Percentiles rank a stretch among this genome's conserved stretches.
phyloP scores from a whole-genome alignment of 2,797 vertebrate genomes.

The Leptoclinus maculatus region DNA sequence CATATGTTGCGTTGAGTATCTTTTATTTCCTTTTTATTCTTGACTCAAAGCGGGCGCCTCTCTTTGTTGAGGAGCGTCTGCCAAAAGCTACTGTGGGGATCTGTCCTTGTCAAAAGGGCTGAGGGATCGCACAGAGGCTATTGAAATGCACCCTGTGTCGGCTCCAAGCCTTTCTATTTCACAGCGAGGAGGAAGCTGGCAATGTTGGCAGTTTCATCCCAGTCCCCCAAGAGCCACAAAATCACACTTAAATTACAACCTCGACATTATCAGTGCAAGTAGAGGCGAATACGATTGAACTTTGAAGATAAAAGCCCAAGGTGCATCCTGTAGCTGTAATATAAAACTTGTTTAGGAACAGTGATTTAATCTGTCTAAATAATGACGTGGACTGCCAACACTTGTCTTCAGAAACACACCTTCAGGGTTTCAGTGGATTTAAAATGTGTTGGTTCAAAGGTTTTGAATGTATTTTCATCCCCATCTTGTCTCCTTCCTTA shows the following conservation, averaged over 20 bases:
- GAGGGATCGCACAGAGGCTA: constrained; percentile 49
- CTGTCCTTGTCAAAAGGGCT: constrained; percentile 47
- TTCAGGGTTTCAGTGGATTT: constrained; percentile 21
- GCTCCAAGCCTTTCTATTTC: constrained; percentile 15
- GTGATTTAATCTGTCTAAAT: constrained; percentile 43
- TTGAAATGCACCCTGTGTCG: constrained; percentile 54
- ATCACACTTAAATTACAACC: constrained; percentile 55
- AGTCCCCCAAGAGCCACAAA: constrained; percentile 43
- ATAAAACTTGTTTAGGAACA: constrained; percentile 26
- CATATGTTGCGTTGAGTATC: not conserved
- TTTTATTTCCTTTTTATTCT: constrained; percentile 31
- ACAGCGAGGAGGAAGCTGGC: constrained; percentile 34
- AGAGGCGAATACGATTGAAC: constrained; percentile 22
- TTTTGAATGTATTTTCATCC: constrained; percentile 21
- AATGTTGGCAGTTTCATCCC: constrained; percentile 47
- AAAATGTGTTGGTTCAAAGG: constrained; percentile 24
- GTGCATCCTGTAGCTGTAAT: constrained; percentile 17
- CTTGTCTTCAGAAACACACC: constrained; percentile 29
- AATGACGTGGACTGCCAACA: constrained; percentile 29
- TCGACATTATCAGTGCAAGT: constrained; percentile 30
- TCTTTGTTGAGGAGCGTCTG: constrained; percentile 25
- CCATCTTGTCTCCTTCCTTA: constrained; percentile 7
- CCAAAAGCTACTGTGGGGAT: constrained; percentile 36
- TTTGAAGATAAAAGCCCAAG: constrained; percentile 8
- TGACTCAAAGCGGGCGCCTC: constrained; percentile 13